Evolutionary conservation across 1,140 invertebrate species (phyloP).

Genomic region (Drosophila rhopaloa): DNA sequence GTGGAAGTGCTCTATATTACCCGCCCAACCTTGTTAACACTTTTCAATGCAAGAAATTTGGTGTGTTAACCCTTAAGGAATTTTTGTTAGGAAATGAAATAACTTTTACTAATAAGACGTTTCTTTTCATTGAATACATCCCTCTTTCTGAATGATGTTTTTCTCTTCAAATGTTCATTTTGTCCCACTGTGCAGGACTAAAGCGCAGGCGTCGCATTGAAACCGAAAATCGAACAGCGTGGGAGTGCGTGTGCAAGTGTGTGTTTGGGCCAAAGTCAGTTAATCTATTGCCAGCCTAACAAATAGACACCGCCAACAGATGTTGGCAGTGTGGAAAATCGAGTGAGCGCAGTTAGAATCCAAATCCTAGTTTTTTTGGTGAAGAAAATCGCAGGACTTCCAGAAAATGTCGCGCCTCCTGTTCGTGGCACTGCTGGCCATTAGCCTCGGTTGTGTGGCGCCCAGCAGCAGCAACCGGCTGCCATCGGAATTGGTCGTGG

Average conservation of each 20-base stretch:
- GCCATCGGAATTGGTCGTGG: conserved; percentile 44
- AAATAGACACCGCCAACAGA: conserved; percentile 80
- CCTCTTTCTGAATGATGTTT: too few relatives aligned
- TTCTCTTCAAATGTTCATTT: not conserved
- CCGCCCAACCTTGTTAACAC: too few relatives aligned
- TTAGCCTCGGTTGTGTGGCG: conserved; percentile 22
- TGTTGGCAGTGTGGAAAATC: conserved; percentile 65
- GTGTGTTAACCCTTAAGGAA: too few relatives aligned
- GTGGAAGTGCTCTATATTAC: too few relatives aligned
- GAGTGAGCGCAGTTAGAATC: conserved; percentile 31
- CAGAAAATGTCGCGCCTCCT: conserved; percentile 47
- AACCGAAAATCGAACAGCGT: conserved; percentile 74
- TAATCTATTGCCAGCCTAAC: conserved; percentile 77
- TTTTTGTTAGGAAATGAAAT: too few relatives aligned
- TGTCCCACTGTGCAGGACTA: conserved; percentile 42
- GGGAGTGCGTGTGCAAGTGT: conserved; percentile 46
- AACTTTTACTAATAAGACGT: not conserved
- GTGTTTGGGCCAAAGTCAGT: conserved; percentile 54
- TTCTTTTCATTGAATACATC: not conserved
- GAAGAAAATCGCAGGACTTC: too few relatives aligned
- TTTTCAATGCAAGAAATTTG: too few relatives aligned
- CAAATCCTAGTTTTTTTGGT: conserved; percentile 19
- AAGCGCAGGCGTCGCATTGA: conserved; percentile 70
- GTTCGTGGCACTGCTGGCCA: conserved; percentile 44
- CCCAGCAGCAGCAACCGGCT: conserved; percentile 63